These are phyloP conservation scores for Platysternon megacephalum DNA, from an alignment of 2,113 vertebrate species.

Conservation along the genomic window DNA sequence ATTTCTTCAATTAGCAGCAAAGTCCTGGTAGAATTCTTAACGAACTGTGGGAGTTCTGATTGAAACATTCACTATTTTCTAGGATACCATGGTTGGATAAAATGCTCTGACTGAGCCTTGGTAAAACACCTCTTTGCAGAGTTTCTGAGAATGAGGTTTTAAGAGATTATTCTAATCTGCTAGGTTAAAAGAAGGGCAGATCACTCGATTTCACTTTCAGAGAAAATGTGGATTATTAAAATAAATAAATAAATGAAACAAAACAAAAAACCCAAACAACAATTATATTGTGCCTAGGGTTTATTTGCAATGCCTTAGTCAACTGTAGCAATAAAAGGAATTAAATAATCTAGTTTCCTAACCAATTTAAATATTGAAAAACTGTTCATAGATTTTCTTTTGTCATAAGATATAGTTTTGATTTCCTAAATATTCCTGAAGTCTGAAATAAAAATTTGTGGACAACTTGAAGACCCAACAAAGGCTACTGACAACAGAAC, in stretches of 20 bases:
- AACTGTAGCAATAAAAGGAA: conserved; percentile 6
- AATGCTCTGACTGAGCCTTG: conserved; percentile 25
- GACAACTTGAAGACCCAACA: not conserved
- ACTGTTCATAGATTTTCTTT: conserved; percentile 34
- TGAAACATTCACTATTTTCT: conserved; percentile 49
- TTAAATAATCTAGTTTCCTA: not conserved
- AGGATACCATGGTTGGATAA: not conserved
- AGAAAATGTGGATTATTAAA: conserved; percentile 56
- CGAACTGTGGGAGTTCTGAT: conserved; percentile 55
- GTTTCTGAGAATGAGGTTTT: conserved; percentile 38
- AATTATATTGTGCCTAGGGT: conserved; percentile 10
- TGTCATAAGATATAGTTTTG: not conserved
- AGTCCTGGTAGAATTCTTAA: conserved; percentile 52
- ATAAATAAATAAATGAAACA: not conserved
- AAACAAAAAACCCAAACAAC: conserved; percentile 20
- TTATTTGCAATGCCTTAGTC: conserved; percentile 63
- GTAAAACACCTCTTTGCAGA: conserved; percentile 33
- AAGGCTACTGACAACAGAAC: not conserved
- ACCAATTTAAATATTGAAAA: conserved; percentile 29
- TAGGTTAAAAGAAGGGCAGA: conserved; percentile 51
- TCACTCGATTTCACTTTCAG: conserved; percentile 38
- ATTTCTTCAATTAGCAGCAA: conserved; percentile 71
- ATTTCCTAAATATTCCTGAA: not conserved
- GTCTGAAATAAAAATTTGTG: not conserved
- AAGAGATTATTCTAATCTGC: conserved; percentile 68